phyloP scores from a whole-genome alignment of 2,113 vertebrate genomes.

The Tapirus terrestris region DNA sequence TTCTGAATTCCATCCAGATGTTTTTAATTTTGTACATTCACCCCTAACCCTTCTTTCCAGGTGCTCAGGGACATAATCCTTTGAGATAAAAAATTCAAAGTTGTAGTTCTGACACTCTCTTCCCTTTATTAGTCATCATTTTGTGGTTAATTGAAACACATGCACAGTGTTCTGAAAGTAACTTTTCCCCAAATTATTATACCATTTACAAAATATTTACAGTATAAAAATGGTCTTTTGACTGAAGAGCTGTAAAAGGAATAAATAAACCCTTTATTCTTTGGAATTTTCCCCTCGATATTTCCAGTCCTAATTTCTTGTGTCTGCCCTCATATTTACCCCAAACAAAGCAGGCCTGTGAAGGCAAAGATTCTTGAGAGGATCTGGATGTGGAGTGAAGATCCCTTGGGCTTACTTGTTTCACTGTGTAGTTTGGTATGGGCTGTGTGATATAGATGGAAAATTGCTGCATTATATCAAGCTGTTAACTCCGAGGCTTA shows the following conservation, averaged over 20 bases:
- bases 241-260: background rate
- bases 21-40: background rate
- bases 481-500: conserved; percentile 48
- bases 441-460: background rate
- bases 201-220: background rate
- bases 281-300: background rate
- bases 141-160: background rate
- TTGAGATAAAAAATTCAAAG: background rate
- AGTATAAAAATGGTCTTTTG: background rate
- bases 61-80: background rate
- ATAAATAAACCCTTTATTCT: background rate
- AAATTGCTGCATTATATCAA: conserved; percentile 61
- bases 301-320: background rate
- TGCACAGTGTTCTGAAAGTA: background rate
- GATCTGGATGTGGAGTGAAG: too few relatives aligned
- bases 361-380: background rate
- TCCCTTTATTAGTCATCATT: background rate
- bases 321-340: background rate
- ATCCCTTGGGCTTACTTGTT: background rate
- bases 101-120: background rate
- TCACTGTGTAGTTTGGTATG: background rate
- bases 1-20: background rate
- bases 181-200: background rate
- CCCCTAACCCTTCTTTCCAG: background rate
- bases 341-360: background rate